Conservation (phyloP, 2,797 vertebrate species). For the Tadarida brasiliensis region DNA sequence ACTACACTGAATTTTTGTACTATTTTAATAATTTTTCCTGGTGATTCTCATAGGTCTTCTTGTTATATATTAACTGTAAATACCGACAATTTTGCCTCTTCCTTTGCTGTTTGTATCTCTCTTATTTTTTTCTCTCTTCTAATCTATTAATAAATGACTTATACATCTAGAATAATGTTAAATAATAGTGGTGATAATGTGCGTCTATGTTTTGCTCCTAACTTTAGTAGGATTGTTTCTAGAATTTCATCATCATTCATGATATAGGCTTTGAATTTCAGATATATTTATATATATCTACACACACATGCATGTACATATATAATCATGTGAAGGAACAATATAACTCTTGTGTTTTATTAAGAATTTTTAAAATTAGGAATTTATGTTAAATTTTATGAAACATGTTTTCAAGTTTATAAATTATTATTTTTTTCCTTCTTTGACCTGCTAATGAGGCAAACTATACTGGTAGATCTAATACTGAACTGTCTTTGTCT, state of each 20-base stretch:
- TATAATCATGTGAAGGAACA: neutral
- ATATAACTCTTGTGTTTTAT: neutral
- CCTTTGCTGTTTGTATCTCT: neutral
- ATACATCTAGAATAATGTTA: neutral
- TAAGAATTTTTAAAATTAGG: slow-evolving; percentile 9
- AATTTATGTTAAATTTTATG: slow-evolving; percentile 23
- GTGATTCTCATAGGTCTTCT: slow-evolving; percentile 7
- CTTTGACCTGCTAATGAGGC: neutral
- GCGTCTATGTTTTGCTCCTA: neutral
- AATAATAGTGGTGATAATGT: slow-evolving; percentile 4
- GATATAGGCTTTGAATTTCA: neutral
- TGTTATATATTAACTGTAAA: slow-evolving; percentile 20
- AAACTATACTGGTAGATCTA: neutral
- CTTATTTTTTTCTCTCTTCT: neutral
- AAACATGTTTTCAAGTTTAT: neutral
- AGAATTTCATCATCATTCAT: neutral
- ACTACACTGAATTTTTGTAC: neutral
- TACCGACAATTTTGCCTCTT: neutral
- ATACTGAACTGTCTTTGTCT: neutral
- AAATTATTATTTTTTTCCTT: neutral
- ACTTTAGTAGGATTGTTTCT: slow-evolving; percentile 15
- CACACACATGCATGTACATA: neutral
- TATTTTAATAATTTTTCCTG: slow-evolving; percentile 1
- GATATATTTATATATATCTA: neutral
- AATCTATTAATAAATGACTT: slow-evolving; percentile 28